phyloP scores from a whole-genome alignment of 2,113 vertebrate genomes.

The Crotalus horridus region DNA sequence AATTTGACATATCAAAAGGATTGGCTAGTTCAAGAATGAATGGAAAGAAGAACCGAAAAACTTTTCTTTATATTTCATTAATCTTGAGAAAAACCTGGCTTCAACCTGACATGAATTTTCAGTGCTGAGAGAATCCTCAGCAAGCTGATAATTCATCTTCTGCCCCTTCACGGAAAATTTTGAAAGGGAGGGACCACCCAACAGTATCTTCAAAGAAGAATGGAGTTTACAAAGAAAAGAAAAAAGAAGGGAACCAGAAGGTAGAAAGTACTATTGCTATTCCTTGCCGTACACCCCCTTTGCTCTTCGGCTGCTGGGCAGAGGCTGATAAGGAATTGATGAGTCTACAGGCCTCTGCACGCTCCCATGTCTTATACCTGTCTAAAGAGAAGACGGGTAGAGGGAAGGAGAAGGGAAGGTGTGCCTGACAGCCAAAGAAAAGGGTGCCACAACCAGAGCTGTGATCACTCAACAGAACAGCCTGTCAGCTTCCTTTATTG shows the following conservation, averaged over 20 bases:
- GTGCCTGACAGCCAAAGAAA: conserved; percentile 14
- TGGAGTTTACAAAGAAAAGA: not conserved
- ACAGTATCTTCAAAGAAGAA: conserved; percentile 1
- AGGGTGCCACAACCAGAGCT: fast-evolving
- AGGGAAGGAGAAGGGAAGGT: not conserved
- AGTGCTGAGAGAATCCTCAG: not conserved
- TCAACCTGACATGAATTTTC: not conserved
- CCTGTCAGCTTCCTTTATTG: not conserved
- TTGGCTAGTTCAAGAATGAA: not conserved
- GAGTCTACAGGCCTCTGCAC: not conserved
- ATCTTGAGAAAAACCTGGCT: not conserved
- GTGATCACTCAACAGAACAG: not conserved
- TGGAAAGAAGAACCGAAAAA: not conserved
- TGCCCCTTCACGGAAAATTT: not conserved
- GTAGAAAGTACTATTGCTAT: not conserved
- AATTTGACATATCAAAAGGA: not conserved
- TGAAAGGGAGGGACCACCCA: not conserved
- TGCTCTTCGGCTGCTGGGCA: not conserved
- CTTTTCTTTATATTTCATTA: not conserved
- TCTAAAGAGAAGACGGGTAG: not conserved
- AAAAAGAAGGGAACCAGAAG: not conserved
- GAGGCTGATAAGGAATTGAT: not conserved
- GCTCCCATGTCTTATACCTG: not conserved
- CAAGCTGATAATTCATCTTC: not conserved
- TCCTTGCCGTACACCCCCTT: not conserved